Evolutionary conservation across 2,888 invertebrate species (phyloP).

Genomic region (Melieria crassipennis): DNA sequence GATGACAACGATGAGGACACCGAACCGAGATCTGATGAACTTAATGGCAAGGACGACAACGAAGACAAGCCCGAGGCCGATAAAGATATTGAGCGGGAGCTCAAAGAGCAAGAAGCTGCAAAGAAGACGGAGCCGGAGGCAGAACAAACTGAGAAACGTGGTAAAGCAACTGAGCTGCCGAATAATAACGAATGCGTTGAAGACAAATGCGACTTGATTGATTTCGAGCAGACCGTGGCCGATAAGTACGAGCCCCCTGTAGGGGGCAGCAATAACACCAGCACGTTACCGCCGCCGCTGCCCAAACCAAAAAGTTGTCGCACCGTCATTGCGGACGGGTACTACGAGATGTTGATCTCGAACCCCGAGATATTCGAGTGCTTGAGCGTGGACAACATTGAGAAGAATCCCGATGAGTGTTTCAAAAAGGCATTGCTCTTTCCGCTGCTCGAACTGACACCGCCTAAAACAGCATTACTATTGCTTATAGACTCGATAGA

Average conservation of each 20-base stretch:
- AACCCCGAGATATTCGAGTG: slow-evolving; percentile 86
- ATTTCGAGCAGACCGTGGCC: slow-evolving; percentile 50
- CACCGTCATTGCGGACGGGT: slow-evolving; percentile 78
- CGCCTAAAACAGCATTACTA: slow-evolving; percentile 85
- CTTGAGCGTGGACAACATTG: slow-evolving; percentile 81
- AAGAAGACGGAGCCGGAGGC: slow-evolving; percentile 27
- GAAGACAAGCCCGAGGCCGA: slow-evolving; percentile 53
- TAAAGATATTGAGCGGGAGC: slow-evolving; percentile 42
- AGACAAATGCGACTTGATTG: slow-evolving; percentile 42
- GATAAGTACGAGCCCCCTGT: slow-evolving; percentile 36
- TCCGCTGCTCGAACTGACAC: slow-evolving; percentile 85
- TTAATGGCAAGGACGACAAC: slow-evolving; percentile 45
- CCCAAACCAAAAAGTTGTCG: slow-evolving; percentile 70
- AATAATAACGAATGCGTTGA: slow-evolving; percentile 19
- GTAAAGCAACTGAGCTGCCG: no score
- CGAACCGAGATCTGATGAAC: slow-evolving; percentile 33
- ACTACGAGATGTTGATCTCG: slow-evolving; percentile 79
- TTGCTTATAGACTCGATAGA: slow-evolving; percentile 93
- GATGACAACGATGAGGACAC: slow-evolving; percentile 53
- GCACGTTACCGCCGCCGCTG: slow-evolving; percentile 64
- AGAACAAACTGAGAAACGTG: no score
- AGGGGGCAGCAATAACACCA: slow-evolving; percentile 38
- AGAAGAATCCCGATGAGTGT: slow-evolving; percentile 90
- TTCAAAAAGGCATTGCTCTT: slow-evolving; percentile 88
- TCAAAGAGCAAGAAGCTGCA: slow-evolving; percentile 34